A percentile compares a stretch with the other conserved stretches of the same genome.
Evolutionary conservation across 1,140 invertebrate genomes (phyloP).

Genomic region (Caenorhabditis latens): DNA sequence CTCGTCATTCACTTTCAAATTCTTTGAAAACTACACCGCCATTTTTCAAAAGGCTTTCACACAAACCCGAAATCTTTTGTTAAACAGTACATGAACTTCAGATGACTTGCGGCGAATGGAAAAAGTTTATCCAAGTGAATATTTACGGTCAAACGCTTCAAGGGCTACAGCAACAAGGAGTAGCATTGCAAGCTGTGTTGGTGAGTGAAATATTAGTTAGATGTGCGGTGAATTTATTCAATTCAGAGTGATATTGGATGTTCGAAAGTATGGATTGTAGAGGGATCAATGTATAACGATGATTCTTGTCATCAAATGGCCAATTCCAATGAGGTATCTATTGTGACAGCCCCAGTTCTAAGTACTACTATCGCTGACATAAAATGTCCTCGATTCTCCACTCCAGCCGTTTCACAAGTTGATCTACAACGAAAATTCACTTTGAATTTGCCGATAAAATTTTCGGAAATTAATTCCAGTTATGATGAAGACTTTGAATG

Average conservation of each 20-base stretch:
- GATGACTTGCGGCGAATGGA: background rate
- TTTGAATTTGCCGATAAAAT: background rate
- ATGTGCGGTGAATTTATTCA: background rate
- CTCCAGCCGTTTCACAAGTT: background rate
- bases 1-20: too few species aligned
- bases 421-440: background rate
- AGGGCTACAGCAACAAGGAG: background rate
- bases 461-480: background rate
- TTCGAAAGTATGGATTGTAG: background rate
- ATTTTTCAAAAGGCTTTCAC: too few species aligned
- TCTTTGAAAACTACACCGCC: too few species aligned
- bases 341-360: background rate
- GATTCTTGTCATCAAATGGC: background rate
- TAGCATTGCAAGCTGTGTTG: background rate
- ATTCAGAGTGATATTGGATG: slow-evolving; percentile 1
- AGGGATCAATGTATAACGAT: background rate
- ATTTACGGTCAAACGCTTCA: slow-evolving; percentile 4
- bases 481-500: background rate
- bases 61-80: too few species aligned
- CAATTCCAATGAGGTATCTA: background rate
- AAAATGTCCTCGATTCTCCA: background rate
- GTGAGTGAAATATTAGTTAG: background rate
- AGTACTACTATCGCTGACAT: background rate
- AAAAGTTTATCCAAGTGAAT: slow-evolving; percentile 26
- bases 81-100: background rate